Percentiles rank a stretch among this genome's conserved stretches.
phyloP scores from a whole-genome alignment of 2,797 vertebrate genomes.

The Acanthurus tractus region DNA sequence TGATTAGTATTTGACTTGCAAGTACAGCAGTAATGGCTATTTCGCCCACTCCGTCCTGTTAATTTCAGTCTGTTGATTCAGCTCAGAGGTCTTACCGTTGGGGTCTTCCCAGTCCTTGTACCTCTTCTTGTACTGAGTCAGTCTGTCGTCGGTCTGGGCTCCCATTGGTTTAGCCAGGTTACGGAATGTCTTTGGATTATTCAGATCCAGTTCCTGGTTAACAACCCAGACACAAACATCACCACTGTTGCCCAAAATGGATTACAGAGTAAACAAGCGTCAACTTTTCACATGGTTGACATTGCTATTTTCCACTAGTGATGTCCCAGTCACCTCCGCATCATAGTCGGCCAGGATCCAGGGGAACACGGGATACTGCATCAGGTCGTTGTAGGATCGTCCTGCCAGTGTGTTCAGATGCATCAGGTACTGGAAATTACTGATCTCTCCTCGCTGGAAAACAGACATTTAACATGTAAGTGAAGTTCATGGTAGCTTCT shows the following conservation, averaged over 20 bases:
- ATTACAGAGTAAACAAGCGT: neutral
- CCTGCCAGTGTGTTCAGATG: constrained; percentile 98
- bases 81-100: constrained; percentile 85
- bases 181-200: constrained; percentile 95
- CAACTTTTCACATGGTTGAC: neutral
- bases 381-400: constrained; percentile 98
- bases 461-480: constrained; percentile 11
- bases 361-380: constrained; percentile 99
- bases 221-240: neutral
- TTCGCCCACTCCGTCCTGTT: too few relatives aligned
- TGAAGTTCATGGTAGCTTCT: neutral
- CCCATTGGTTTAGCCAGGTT: constrained; percentile 98
- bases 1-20: neutral
- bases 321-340: constrained; percentile 87
- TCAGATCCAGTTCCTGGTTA: constrained; percentile 94
- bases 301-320: neutral
- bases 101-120: constrained; percentile 99
- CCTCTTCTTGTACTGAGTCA: constrained; percentile 97
- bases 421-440: constrained; percentile 99
- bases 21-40: neutral
- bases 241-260: neutral
- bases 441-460: constrained; percentile 96
- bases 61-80: too few relatives aligned
- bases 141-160: constrained; percentile 95
- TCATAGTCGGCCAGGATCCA: constrained; percentile 98